Conservation (phyloP, 2,888 invertebrate species). For the Drosophila pseudotakahashii region DNA sequence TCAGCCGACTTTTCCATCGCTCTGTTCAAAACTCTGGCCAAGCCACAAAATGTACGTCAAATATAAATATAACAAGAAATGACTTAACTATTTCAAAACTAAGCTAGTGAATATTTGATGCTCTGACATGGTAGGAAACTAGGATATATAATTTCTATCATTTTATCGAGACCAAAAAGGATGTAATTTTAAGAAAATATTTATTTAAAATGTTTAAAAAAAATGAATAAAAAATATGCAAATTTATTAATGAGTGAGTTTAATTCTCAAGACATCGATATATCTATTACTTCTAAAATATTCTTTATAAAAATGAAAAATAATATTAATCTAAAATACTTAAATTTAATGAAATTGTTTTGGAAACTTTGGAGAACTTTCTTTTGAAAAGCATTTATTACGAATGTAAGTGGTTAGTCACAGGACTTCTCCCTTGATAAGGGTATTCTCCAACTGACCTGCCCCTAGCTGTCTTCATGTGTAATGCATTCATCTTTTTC, state of each 20-base stretch:
- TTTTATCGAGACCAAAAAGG: too few relatives aligned
- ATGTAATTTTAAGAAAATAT: too few relatives aligned
- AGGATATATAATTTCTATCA: too few relatives aligned
- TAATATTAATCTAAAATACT: too few relatives aligned
- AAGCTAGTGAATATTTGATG: slow-evolving; percentile 17
- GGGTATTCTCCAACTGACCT: slow-evolving; percentile 10
- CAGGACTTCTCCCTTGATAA: background rate
- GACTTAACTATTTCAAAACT: slow-evolving; percentile 4
- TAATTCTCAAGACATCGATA: too few relatives aligned
- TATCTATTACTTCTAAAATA: too few relatives aligned
- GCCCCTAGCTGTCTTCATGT: slow-evolving; percentile 55
- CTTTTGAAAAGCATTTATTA: background rate
- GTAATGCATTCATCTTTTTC: slow-evolving; percentile 74
- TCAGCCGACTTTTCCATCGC: background rate
- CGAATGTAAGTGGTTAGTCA: background rate
- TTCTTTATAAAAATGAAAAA: too few relatives aligned
- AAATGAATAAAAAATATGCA: too few relatives aligned
- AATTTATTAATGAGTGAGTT: too few relatives aligned
- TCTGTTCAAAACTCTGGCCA: slow-evolving; percentile 24
- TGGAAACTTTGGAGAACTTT: background rate
- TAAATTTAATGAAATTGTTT: background rate
- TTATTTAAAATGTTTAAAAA: too few relatives aligned
- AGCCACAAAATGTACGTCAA: slow-evolving; percentile 54
- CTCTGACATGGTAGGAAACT: slow-evolving; percentile 31
- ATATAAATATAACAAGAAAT: slow-evolving; percentile 45